Conservation (phyloP, 2,888 invertebrate species). For the Pseudococcus longispinus region DNA sequence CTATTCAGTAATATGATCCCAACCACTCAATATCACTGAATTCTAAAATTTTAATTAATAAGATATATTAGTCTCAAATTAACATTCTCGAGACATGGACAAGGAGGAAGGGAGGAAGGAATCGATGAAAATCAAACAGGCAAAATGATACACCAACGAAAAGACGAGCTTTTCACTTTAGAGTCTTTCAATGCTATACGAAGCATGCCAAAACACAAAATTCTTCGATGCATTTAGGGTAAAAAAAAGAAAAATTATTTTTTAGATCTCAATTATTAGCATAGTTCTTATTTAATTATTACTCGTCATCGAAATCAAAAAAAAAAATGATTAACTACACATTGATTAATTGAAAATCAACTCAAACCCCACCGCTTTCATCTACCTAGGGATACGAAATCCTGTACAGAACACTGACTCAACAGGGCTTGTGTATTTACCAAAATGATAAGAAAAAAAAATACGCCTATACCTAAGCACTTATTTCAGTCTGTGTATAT, state of each 20-base stretch:
- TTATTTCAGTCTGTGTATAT: background rate
- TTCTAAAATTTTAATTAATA: no score
- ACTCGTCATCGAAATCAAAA: background rate
- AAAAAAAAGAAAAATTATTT: background rate
- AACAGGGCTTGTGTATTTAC: background rate
- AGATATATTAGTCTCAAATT: no score
- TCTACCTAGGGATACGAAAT: background rate
- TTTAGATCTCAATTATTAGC: background rate
- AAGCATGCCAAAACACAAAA: background rate
- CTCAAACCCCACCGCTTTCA: constrained; percentile 9
- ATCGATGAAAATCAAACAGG: no score
- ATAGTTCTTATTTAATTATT: background rate
- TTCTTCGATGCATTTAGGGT: background rate
- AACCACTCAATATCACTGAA: no score
- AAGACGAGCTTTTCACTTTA: no score
- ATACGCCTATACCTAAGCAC: no score
- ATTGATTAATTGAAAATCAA: background rate
- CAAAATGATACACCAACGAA: no score
- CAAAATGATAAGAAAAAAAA: background rate
- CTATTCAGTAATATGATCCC: no score
- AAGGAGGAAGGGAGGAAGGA: no score
- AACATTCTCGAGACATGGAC: no score
- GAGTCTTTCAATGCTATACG: background rate
- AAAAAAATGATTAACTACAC: background rate
- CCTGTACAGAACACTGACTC: background rate